Conservation (phyloP, 2,888 invertebrate genomes). For the Nymphalis polychloros region DNA sequence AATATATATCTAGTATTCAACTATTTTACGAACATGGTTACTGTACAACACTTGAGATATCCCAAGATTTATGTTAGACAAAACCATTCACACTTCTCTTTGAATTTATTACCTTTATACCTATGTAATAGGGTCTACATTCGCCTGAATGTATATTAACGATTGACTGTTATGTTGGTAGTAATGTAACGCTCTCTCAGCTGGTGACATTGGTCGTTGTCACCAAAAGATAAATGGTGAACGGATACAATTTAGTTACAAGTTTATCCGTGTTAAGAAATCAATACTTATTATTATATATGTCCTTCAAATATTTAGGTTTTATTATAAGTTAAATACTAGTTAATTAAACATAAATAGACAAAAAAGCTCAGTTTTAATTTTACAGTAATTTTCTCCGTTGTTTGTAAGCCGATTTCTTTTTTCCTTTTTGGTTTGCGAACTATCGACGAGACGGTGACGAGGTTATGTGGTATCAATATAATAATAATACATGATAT, state of each 20-base stretch:
- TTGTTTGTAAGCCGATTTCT: too few species aligned
- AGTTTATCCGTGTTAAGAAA: slow-evolving; percentile 55
- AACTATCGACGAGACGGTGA: too few species aligned
- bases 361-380: too few species aligned
- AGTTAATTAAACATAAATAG: too few species aligned
- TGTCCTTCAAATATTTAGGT: not conserved
- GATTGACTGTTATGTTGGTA: slow-evolving; percentile 29
- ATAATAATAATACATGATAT: too few species aligned
- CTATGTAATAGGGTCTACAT: slow-evolving; percentile 31
- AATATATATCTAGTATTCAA: slow-evolving; percentile 37
- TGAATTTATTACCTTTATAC: slow-evolving; percentile 24
- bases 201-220: slow-evolving; percentile 66
- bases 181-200: slow-evolving; percentile 56
- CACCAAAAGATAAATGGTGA: slow-evolving; percentile 68
- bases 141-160: slow-evolving; percentile 14
- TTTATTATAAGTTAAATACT: too few species aligned
- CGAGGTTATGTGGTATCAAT: too few species aligned
- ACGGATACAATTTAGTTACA: slow-evolving; percentile 62
- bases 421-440: too few species aligned
- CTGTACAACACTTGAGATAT: slow-evolving; percentile 45
- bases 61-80: slow-evolving; percentile 41
- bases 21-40: slow-evolving; percentile 44
- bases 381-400: too few species aligned
- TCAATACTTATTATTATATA: slow-evolving; percentile 28
- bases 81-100: slow-evolving; percentile 16